Base-by-base conservation (phyloP, 2,797 vertebrate genomes). In the Gymnoscopelus microlampas region DNA sequence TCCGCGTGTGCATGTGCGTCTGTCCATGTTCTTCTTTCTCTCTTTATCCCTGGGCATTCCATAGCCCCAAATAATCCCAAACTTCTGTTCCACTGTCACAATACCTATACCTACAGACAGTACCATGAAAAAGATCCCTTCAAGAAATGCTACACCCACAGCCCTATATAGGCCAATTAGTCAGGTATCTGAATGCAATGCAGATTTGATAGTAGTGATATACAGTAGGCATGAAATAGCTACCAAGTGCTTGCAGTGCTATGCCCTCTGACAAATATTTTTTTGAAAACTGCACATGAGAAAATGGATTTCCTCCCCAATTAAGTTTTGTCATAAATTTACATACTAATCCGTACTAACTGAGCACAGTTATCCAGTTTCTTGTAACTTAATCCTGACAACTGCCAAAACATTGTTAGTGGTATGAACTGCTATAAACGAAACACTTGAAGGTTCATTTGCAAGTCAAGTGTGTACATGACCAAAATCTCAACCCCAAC, bases 291-390 rank as follows among this genome's bases (percentile, higher is more conserved):
- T 9, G 15, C 53, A 54, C 7, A 19, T 19, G 15, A 23, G 15
- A 15, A 54, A 23, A 19, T 54, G 53, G 15, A 54, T 54, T 54
- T 44, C 39, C 39, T 44, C 39, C 39, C 7, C 8, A 9, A 44
- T 44, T 44, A 44, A 10, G 39, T 44, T 44, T 44, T 44, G 39
- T 76, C 59, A 64, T 79, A 66, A 66, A 63, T 73, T 78, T 39
- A 13, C 32, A 48, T 9, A 39, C 51, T 48, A 53, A 70, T 24
- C 7, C 26, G 53, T 66, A 14, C 39, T 10, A 73, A 74, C 48
- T 55, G 35, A 66, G 66, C 5, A n/a, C 1, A 54, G 23, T 13
- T 7, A 63, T 61, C 5, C 0, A 3, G 39, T 71, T 49, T 57
- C 3, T 39, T 44, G 15, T 59, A 50, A 58, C 54, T 13, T 44